phyloP scores from a whole-genome alignment of 2,113 vertebrate genomes.

The Lasiurus borealis region DNA sequence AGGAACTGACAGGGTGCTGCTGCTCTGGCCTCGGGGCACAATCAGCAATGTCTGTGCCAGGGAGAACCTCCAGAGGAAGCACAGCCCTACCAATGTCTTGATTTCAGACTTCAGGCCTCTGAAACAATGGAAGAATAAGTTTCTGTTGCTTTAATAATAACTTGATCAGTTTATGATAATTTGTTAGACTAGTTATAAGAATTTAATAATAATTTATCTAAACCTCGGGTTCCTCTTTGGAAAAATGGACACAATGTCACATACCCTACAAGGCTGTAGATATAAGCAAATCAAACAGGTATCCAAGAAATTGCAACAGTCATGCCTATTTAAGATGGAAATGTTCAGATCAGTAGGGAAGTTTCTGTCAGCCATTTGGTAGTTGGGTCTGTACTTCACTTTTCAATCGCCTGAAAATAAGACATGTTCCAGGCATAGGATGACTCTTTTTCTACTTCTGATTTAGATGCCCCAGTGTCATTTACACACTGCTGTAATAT shows the following conservation, averaged over 20 bases:
- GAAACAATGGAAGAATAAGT: neutral
- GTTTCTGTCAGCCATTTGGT: neutral
- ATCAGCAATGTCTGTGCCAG: no score
- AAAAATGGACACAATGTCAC: neutral
- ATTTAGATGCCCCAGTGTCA: neutral
- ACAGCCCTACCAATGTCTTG: neutral
- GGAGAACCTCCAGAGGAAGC: neutral
- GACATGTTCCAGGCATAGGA: neutral
- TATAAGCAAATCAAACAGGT: slow-evolving; percentile 16
- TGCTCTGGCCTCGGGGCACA: neutral
- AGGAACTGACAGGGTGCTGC: neutral
- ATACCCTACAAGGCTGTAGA: neutral
- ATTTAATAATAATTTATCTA: neutral
- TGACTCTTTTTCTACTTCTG: slow-evolving; percentile 10
- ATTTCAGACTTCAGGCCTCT: neutral
- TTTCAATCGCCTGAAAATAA: slow-evolving; percentile 36
- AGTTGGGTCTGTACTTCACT: neutral
- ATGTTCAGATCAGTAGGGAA: slow-evolving; percentile 10
- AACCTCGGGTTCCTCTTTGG: neutral
- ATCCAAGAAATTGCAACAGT: neutral
- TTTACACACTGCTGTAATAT: neutral
- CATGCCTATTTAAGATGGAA: slow-evolving; percentile 20
- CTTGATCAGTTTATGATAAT: neutral
- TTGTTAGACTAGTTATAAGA: neutral
- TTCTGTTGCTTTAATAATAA: slow-evolving; percentile 9